Base-by-base conservation (phyloP, 2,113 vertebrate species). In the Zosterops hypoxanthus region DNA sequence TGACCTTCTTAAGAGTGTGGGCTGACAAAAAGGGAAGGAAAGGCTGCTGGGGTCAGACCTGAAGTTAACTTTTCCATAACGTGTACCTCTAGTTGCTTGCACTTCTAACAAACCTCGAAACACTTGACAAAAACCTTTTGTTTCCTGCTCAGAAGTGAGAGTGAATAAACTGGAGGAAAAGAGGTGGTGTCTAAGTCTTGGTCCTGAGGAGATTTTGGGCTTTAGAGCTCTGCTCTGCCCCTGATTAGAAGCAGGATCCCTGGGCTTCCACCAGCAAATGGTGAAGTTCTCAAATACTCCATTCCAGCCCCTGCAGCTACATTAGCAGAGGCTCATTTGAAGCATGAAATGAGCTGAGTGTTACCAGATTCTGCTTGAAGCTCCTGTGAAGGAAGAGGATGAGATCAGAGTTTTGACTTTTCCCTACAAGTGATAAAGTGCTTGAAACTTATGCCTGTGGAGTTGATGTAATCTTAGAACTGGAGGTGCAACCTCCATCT, bases 381-480 rank as follows among this genome's bases (percentile, higher is more conserved):
- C 39, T 42, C 2, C 47, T 42, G 39, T 63, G 83, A 75, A 53
- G 63, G 76, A 63, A 39, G 53, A 33, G 2, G 33, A 49, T 10
- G 46, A 80, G 25, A 66, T 49, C 9, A 20, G 53, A 50, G 23
- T 22, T 39, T 3, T 50, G 52, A 47, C 16, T 86, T 5, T 33
- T 46, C 33, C 16, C 29, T 29, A 5, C 2, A 18, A 50, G 33
- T 4, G 41, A 34, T 4, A 34, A 63, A 25, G 16, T 29, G 23
- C 56, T 57, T 52, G 18, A 22, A 73, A n/a, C 12, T 14, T 14
- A 11, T 69, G 52, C 3, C 0, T 17, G 1, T 0, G 5, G 5
- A 1, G 2, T 25, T 14, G 41, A 17, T 44, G 22, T 0, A 4
- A 34, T 10, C 23, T 55, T 21, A 44, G 44, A 31, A 25, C 5